Conservation (phyloP, 2,888 invertebrate genomes). For the Heliothis peltigera region DNA sequence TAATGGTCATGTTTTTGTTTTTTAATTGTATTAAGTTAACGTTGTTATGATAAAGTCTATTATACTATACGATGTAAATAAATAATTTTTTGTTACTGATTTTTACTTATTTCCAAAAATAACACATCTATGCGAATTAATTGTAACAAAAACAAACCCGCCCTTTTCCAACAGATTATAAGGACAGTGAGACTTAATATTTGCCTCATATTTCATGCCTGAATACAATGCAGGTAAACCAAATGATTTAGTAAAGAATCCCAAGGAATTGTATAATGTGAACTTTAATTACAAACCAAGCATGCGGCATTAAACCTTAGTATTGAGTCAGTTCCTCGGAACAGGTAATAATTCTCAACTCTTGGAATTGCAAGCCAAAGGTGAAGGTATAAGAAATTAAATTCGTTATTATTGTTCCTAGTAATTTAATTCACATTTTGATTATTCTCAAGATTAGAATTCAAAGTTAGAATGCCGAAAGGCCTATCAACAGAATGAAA, state of each 20-base stretch:
- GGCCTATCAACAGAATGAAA: not conserved
- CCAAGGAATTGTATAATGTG: not conserved
- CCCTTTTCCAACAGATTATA: not conserved
- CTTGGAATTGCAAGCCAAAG: not conserved
- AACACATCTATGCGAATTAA: too few species aligned
- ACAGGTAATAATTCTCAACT: not conserved
- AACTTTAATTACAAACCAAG: not conserved
- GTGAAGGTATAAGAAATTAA: not conserved
- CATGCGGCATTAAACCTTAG: not conserved
- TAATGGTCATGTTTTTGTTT: constrained; percentile 17
- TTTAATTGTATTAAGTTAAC: not conserved
- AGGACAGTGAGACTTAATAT: not conserved
- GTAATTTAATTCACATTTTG: not conserved
- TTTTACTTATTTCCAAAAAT: too few species aligned
- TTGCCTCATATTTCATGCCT: not conserved
- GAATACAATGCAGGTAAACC: not conserved
- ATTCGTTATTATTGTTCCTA: not conserved
- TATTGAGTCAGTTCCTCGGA: not conserved
- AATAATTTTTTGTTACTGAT: too few species aligned
- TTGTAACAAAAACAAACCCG: not conserved
- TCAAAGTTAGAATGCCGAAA: not conserved
- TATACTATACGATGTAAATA: too few species aligned
- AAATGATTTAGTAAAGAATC: not conserved
- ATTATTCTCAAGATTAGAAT: too few species aligned
- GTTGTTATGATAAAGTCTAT: not conserved